Conservation (phyloP, 2,797 vertebrate genomes). For the Synaphobranchus kaupii region DNA sequence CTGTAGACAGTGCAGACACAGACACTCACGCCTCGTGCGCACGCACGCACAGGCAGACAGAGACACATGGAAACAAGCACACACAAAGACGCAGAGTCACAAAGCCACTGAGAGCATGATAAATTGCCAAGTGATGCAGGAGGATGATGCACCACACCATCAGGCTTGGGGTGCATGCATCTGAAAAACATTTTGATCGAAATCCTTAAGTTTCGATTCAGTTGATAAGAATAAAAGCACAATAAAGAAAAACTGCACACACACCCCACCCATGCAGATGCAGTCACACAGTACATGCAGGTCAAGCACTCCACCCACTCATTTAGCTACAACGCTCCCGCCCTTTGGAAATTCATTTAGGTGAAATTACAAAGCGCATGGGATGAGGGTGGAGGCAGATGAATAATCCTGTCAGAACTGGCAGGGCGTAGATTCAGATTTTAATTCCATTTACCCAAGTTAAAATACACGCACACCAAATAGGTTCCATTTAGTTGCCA, state of each 20-base stretch:
- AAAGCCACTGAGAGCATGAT: not conserved
- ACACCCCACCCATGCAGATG: not conserved
- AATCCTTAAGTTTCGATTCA: not conserved
- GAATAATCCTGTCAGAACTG: conserved; percentile 19
- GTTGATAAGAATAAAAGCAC: not conserved
- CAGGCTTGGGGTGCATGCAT: not conserved
- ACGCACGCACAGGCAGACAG: conserved; percentile 18
- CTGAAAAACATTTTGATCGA: not conserved
- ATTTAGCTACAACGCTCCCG: not conserved
- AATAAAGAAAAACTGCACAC: not conserved
- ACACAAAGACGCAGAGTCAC: not conserved
- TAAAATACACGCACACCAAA: conserved; percentile 39
- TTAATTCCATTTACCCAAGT: conserved; percentile 31
- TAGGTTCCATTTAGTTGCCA: conserved; percentile 47
- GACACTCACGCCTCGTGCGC: no score
- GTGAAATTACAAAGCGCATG: not conserved
- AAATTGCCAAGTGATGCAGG: not conserved
- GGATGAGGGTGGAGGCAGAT: not conserved
- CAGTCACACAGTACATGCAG: not conserved
- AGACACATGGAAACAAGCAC: not conserved
- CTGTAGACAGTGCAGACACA: conserved; percentile 8
- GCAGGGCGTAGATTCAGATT: conserved; percentile 13
- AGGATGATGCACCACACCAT: not conserved
- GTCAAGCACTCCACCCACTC: not conserved
- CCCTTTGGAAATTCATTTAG: not conserved